Evolutionary conservation across 2,797 vertebrate species (phyloP).

Genomic region (Artibeus jamaicensis): DNA sequence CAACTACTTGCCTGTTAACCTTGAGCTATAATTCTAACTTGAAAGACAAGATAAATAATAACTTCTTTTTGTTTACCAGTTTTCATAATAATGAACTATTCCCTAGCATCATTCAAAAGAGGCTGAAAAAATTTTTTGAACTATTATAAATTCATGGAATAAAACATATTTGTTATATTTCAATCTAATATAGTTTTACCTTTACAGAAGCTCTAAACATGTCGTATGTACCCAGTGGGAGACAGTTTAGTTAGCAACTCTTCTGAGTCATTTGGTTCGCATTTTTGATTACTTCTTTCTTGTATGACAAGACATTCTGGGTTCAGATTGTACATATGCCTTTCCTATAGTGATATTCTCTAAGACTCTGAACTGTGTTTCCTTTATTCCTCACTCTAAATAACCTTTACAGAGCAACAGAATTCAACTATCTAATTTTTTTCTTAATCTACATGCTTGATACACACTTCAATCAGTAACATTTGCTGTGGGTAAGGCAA

Average conservation of each 20-base stretch:
- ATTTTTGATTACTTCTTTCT: not conserved
- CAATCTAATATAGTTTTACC: not conserved
- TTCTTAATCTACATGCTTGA: not conserved
- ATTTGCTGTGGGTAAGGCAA: not conserved
- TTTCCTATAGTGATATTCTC: not conserved
- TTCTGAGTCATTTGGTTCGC: not conserved
- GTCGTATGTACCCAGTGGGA: not conserved
- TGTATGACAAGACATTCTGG: not conserved
- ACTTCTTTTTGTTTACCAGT: not conserved
- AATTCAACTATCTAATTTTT: not conserved
- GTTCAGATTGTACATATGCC: not conserved
- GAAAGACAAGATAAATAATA: not conserved
- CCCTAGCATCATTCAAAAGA: not conserved
- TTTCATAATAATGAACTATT: constrained; percentile 9
- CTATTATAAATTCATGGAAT: not conserved
- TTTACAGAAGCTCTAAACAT: not conserved
- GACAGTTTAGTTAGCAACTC: not conserved
- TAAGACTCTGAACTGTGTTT: not conserved
- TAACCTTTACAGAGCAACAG: not conserved
- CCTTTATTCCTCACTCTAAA: not conserved
- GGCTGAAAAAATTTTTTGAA: not conserved
- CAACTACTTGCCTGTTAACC: not conserved
- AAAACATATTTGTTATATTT: not conserved
- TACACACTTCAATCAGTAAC: not conserved
- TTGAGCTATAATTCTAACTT: not conserved